Base-by-base conservation (phyloP, 2,113 vertebrate genomes). In the Alexandromys fortis region DNA sequence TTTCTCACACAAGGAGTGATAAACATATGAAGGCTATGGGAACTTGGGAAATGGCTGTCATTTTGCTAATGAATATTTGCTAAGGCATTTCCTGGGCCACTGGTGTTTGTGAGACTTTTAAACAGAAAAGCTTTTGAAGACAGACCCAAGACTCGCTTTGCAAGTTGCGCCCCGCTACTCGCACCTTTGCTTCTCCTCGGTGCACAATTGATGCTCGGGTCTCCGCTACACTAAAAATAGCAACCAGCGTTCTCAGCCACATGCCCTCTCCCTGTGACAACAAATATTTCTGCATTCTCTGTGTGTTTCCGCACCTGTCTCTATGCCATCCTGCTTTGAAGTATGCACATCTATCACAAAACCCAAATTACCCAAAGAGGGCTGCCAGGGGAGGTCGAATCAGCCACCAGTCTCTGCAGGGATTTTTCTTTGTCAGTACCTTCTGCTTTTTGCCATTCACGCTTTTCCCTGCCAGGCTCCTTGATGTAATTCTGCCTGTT, bases 41-140 rank as follows among this genome's bases (percentile, higher is more conserved):
- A 97, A 98, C 94, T 90, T 93, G 94, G 93, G 30, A 95, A 93
- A 91, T 89, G 94, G 91, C 96, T 96, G 92, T 96, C 96, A 89
- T 92, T 96, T 92, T 38, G n/a, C 92, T 97, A 96, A 96, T 96
- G 95, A 97, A 90, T 92, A 78, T 94, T 90, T 91, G 86, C 95
- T 92, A 58, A 97, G 94, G 96, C 76, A 97, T 97, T 98, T 98
- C 97, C 97, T 96, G 95, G 85, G 95, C 65, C 89, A 94, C 92
- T 97, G 90, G n/a, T 91, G 90, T 95, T 96, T 96, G 94, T 92
- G 81, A n/a, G 96, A 97, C 45, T 89, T 97, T 90, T 86, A 90
- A 97, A 78, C 78, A 87, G 94, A 94, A 94, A 93, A 75, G 83
- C 94, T 96, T 97, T 90, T 91, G 38, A 89, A 90, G 92, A 93